Percentiles rank a stretch among this genome's conserved stretches.
These are phyloP conservation scores for Aphyosemion australe DNA, from an alignment of 2,113 vertebrate genomes.

Conservation along the genomic window DNA sequence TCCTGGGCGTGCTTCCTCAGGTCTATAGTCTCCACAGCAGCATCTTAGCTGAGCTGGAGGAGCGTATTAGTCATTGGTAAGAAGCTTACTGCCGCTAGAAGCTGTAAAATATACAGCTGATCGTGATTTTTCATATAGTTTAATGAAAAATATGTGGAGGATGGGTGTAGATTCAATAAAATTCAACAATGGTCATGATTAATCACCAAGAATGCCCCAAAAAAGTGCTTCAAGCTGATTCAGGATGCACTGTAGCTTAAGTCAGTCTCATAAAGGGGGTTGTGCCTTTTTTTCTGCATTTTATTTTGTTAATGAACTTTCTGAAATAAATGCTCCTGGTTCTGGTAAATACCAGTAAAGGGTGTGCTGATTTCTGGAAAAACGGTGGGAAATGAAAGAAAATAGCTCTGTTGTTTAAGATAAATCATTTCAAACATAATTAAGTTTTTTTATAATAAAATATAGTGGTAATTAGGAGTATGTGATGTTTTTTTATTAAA, in stretches of 20 bases:
- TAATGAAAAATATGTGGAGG: not conserved
- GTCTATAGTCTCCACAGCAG: slow-evolving; percentile 86
- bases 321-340: not conserved
- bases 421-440: no score
- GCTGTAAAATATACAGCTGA: not conserved
- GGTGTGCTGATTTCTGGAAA: not conserved
- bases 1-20: slow-evolving; percentile 85
- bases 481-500: no score
- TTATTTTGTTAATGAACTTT: not conserved
- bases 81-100: not conserved
- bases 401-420: no score
- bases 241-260: not conserved
- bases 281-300: not conserved
- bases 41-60: slow-evolving; percentile 86
- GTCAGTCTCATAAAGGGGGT: not conserved
- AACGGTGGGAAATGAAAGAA: no score
- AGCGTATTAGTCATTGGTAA: slow-evolving; percentile 88
- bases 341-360: not conserved
- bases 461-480: no score
- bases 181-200: no score
- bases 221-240: not conserved
- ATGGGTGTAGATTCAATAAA: not conserved
- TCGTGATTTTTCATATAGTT: not conserved
- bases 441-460: no score
- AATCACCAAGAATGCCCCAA: no score